Evolutionary conservation across 2,888 invertebrate species (phyloP).

Genomic region (Xestia xanthographa): DNA sequence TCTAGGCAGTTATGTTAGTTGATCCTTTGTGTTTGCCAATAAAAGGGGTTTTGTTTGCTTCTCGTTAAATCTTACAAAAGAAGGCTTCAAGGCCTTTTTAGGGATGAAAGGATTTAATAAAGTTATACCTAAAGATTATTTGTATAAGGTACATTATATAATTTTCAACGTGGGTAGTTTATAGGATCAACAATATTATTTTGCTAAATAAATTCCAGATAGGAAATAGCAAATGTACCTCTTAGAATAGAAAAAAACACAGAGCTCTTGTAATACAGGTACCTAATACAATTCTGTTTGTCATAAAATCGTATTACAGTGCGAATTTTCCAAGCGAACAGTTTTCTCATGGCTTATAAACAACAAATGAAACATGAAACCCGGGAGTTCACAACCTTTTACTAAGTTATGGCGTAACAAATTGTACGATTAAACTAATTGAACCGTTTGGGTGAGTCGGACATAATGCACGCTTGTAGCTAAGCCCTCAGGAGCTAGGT

Average conservation of each 20-base stretch:
- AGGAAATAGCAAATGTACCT: slow-evolving; percentile 34
- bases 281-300: slow-evolving; percentile 18
- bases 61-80: slow-evolving; percentile 44
- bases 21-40: slow-evolving; percentile 45
- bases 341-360: slow-evolving; percentile 16
- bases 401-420: slow-evolving; percentile 50
- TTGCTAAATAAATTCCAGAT: slow-evolving; percentile 19
- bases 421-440: slow-evolving; percentile 58
- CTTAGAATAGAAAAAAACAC: slow-evolving; percentile 26
- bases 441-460: slow-evolving; percentile 44
- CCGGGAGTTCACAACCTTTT: slow-evolving; percentile 37
- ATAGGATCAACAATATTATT: slow-evolving; percentile 20
- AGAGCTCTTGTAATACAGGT: not conserved
- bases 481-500: slow-evolving; percentile 26
- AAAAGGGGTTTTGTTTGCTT: slow-evolving; percentile 48
- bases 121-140: slow-evolving; percentile 19
- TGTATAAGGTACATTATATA: slow-evolving; percentile 2
- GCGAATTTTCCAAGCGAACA: slow-evolving; percentile 1
- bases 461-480: slow-evolving; percentile 45
- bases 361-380: slow-evolving; percentile 37
- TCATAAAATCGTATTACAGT: slow-evolving; percentile 38
- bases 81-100: slow-evolving; percentile 24
- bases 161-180: slow-evolving; percentile 11
- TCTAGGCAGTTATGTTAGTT: slow-evolving; percentile 22
- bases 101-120: slow-evolving; percentile 20